Percentiles rank a stretch among this genome's conserved stretches.
These are phyloP conservation scores for Phalloptychus januarius DNA, from an alignment of 2,797 vertebrate genomes.

Conservation along the genomic window DNA sequence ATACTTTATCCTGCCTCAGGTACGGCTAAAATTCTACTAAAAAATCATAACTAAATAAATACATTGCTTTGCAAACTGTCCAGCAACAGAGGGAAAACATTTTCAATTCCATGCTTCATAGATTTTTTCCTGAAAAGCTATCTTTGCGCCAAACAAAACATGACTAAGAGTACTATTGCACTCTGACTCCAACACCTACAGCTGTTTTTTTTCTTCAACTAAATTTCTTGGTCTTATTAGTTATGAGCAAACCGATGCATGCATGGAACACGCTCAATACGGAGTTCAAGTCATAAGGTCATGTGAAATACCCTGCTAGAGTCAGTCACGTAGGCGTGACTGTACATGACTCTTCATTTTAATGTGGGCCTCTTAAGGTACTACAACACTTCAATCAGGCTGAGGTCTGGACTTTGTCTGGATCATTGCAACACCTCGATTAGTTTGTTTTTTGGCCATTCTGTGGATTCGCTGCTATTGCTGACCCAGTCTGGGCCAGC, in stretches of 20 bases:
- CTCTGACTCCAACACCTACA: background rate
- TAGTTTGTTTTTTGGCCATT: background rate
- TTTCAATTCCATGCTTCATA: background rate
- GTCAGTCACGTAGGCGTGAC: background rate
- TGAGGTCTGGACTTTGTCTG: background rate
- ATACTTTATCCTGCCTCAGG: background rate
- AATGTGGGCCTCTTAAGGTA: background rate
- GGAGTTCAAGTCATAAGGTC: background rate
- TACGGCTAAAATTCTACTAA: background rate
- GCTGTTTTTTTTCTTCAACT: background rate
- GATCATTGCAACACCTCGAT: background rate
- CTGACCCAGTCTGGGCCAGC: background rate
- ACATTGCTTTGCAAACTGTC: background rate
- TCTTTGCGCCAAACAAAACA: background rate
- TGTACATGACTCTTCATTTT: background rate
- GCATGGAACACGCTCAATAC: background rate
- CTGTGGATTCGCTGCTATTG: background rate
- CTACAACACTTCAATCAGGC: background rate
- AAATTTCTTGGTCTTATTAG: background rate
- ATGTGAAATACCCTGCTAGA: background rate
- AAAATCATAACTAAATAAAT: background rate
- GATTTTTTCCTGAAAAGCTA: background rate
- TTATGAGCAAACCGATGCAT: background rate
- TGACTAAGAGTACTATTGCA: background rate
- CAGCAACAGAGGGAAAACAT: background rate